phyloP scores from a whole-genome alignment of 2,797 vertebrate genomes.

The Buceros bicornis region DNA sequence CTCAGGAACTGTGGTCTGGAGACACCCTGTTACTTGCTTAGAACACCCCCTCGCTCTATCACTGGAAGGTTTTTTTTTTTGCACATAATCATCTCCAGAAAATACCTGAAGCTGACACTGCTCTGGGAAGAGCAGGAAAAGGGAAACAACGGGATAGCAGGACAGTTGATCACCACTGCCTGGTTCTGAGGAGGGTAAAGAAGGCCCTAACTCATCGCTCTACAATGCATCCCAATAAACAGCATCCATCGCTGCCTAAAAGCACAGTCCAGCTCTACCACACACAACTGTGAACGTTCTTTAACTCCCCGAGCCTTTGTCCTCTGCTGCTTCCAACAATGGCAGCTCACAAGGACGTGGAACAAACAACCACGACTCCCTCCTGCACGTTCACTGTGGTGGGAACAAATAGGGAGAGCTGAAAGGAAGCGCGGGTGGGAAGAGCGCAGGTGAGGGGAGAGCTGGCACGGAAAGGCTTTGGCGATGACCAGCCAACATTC shows the following conservation, averaged over 20 bases:
- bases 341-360: slow-evolving; percentile 7
- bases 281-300: neutral
- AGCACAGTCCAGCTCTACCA: neutral
- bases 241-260: neutral
- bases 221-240: neutral
- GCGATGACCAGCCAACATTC: neutral
- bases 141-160: neutral
- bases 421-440: neutral
- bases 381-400: neutral
- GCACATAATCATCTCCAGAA: neutral
- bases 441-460: slow-evolving; percentile 27
- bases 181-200: neutral
- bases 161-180: neutral
- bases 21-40: neutral
- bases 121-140: neutral
- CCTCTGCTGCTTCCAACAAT: slow-evolving; percentile 17
- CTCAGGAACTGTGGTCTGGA: neutral
- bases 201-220: neutral
- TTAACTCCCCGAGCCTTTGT: slow-evolving; percentile 23
- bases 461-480: neutral
- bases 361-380: slow-evolving; percentile 21
- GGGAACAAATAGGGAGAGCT: neutral
- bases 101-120: neutral
- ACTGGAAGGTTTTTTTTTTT: neutral
- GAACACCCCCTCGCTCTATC: neutral